Conservation (phyloP, 2,888 invertebrate genomes). For the Drosophila bunnanda region DNA sequence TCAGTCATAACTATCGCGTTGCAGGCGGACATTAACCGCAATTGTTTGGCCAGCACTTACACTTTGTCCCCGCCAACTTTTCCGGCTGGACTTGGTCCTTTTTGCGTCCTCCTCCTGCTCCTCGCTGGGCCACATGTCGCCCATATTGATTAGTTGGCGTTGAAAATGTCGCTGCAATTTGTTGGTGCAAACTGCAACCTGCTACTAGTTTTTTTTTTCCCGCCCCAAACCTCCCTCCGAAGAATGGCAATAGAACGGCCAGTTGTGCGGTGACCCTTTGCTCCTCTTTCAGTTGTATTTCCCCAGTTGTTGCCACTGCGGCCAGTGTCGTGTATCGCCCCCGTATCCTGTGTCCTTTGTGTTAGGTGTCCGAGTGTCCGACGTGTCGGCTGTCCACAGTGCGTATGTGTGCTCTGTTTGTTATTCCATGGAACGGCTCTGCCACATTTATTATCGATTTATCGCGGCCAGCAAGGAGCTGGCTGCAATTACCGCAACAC, state of each 20-base stretch:
- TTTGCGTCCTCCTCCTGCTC: neutral
- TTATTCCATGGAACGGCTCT: constrained; percentile 38
- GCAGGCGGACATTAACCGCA: constrained; percentile 74
- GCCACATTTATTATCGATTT: constrained; percentile 73
- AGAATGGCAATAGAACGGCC: constrained; percentile 4
- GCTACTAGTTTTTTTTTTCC: neutral
- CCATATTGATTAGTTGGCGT: constrained; percentile 78
- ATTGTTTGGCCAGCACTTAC: constrained; percentile 74
- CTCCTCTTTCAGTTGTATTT: constrained; percentile 50
- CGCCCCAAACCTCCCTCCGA: neutral
- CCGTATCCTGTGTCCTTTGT: constrained; percentile 32
- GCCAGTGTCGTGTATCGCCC: constrained; percentile 27
- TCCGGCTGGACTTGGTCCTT: neutral
- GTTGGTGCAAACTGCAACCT: constrained; percentile 58
- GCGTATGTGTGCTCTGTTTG: constrained; percentile 31
- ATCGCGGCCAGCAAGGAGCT: constrained; percentile 31
- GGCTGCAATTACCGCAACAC: constrained; percentile 33
- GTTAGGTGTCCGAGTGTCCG: constrained; percentile 20
- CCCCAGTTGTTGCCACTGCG: constrained; percentile 45
- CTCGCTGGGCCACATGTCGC: constrained; percentile 53
- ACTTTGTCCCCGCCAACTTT: constrained; percentile 49
- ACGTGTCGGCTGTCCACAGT: constrained; percentile 11
- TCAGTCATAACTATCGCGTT: constrained; percentile 74
- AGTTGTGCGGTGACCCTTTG: constrained; percentile 10
- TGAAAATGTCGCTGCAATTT: constrained; percentile 75